phyloP scores from a whole-genome alignment of 2,888 invertebrate genomes.

The Cheilosia scutellata region DNA sequence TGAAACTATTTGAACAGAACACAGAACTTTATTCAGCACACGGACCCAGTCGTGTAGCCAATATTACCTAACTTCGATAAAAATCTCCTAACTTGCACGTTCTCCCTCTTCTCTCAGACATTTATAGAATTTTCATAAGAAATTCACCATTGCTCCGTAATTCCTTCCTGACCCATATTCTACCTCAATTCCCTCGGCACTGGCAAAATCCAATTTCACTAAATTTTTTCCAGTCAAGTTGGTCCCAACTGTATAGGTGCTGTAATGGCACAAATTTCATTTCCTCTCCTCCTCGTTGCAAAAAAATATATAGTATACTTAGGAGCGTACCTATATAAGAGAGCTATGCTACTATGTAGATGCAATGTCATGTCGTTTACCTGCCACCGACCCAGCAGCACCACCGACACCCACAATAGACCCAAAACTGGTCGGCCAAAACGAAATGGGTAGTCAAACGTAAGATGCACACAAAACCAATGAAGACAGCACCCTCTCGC shows the following conservation, averaged over 20 bases:
- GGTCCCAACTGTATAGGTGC: slow-evolving; percentile 59
- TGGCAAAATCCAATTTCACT: slow-evolving; percentile 69
- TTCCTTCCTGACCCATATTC: slow-evolving; percentile 61
- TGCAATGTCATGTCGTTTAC: slow-evolving; percentile 65
- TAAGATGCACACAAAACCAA: slow-evolving; percentile 46
- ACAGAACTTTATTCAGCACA: slow-evolving; percentile 29
- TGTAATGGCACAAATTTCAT: slow-evolving; percentile 67
- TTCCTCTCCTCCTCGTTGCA: slow-evolving; percentile 24
- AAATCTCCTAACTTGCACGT: slow-evolving; percentile 30
- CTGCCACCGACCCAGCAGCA: slow-evolving; percentile 9
- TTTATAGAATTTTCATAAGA: slow-evolving; percentile 53
- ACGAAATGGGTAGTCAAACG: slow-evolving; percentile 43
- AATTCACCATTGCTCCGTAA: slow-evolving; percentile 35
- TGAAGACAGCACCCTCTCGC: background rate
- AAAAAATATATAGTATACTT: slow-evolving; percentile 21
- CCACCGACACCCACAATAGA: slow-evolving; percentile 26
- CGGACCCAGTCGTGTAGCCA: slow-evolving; percentile 43
- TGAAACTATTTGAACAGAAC: slow-evolving; percentile 50
- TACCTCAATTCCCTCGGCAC: slow-evolving; percentile 31
- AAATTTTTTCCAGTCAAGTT: slow-evolving; percentile 66
- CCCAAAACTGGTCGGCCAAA: slow-evolving; percentile 47
- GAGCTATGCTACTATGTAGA: slow-evolving; percentile 38
- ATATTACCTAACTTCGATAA: slow-evolving; percentile 59
- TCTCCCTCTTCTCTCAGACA: slow-evolving; percentile 22
- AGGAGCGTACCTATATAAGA: background rate